Evolutionary conservation across 2,888 invertebrate species (phyloP).

Genomic region (Petrolisthes cinctipes): DNA sequence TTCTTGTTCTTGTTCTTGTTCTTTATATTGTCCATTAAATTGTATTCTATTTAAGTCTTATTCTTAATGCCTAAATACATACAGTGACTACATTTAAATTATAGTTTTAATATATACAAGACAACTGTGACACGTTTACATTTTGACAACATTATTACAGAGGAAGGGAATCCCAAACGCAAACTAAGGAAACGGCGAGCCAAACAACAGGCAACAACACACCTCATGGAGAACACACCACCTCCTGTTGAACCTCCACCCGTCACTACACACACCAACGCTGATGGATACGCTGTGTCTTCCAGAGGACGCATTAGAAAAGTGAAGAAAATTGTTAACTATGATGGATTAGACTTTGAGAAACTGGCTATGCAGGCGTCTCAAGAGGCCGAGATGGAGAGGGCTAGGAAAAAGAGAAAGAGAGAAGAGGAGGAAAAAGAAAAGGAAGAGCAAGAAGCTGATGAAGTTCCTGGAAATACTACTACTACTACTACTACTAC

Average conservation of each 20-base stretch:
- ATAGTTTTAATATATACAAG: background rate
- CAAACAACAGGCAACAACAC: conserved; percentile 47
- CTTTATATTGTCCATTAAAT: too few relatives aligned
- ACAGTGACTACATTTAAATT: background rate
- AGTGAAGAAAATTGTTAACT: conserved; percentile 64
- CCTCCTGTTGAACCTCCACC: conserved; percentile 18
- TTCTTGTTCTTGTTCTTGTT: too few relatives aligned
- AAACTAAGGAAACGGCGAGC: conserved; percentile 62
- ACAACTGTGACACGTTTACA: background rate
- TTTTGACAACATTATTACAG: conserved; percentile 31
- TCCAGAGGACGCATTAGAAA: conserved; percentile 63
- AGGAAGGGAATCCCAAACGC: conserved; percentile 61
- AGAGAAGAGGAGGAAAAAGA: conserved; percentile 48
- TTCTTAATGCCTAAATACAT: too few relatives aligned
- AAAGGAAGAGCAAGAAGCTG: conserved; percentile 30
- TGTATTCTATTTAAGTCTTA: too few relatives aligned
- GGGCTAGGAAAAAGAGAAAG: conserved; percentile 44
- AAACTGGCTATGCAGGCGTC: conserved; percentile 61
- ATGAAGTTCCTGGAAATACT: background rate
- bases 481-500: background rate
- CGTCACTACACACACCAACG: conserved; percentile 22
- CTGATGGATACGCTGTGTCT: conserved; percentile 54
- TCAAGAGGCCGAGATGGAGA: conserved; percentile 54
- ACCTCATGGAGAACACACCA: conserved; percentile 36
- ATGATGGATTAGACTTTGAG: conserved; percentile 63